Base-by-base conservation (phyloP, 1,140 invertebrate genomes). In the Aphaenogaster ashmeadi region DNA sequence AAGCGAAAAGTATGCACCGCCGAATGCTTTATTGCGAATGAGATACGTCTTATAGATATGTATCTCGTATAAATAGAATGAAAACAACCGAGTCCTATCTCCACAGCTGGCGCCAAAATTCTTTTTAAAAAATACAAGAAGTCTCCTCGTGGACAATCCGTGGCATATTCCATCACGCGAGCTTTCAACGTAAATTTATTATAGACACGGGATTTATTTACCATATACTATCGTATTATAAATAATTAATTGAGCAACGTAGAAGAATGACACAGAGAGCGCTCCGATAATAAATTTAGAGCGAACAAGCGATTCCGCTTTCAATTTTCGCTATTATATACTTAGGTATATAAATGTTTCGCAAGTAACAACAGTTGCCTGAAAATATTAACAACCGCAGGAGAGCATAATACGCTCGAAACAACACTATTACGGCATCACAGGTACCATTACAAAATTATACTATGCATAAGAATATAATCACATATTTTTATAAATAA, bases 1-100 rank as follows among this genome's bases (percentile, higher is more conserved):
- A 84, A 84, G 69, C 69, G 69, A 74, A 84, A 74, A 84, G 58
- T 84, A 75, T 84, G 80, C 69, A 75, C 56, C 33, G 8, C n/a
- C 69, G 54, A 47, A 41, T 50, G 54, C 38, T 69, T 80, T 80
- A 69, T 69, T 56, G 62, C 78, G 36, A 67, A 80, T 69, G n/a
- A 81, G 21, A 81, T 54, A 33, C 41, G 38, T 56, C 27, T 11
- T 56, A 11, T 47, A 74, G 66, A 83, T 72, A 72, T 72, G 21
- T 38, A 33, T 72, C 21, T 44, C 18, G 52, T 21, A 74, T 36
- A 36, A 47, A 83, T 36, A 38, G 27, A 83, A 60, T 21, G 41
- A 60, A 47, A 74, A 74, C 21, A 47, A 81, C n/a, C 15, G 36
- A n/a, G 21, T 44, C 27, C 18, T 78, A 33, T 50, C 27, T 52